These are phyloP conservation scores for Drosophila aldrichi DNA, from an alignment of 2,888 invertebrate species.

Conservation along the genomic window DNA sequence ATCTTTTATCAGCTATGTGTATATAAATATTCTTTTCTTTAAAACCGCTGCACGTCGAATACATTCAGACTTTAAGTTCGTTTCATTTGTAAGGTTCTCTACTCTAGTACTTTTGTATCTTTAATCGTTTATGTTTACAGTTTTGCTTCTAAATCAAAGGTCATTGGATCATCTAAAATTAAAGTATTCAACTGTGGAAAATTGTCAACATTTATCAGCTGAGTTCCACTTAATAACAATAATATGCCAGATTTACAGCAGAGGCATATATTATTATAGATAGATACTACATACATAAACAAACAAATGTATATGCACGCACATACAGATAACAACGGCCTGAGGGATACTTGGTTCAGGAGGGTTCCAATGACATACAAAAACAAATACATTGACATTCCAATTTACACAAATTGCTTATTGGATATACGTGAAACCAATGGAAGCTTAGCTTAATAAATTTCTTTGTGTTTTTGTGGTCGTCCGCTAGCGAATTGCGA, in stretches of 20 bases:
- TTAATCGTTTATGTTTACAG: slow-evolving; percentile 18
- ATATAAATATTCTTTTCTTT: slow-evolving; percentile 54
- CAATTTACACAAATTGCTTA: slow-evolving; percentile 11
- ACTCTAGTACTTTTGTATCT: slow-evolving; percentile 20
- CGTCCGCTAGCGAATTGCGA: slow-evolving; percentile 39
- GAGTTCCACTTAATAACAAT: slow-evolving; percentile 43
- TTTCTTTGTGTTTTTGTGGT: slow-evolving; percentile 21
- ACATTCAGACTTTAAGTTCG: slow-evolving; percentile 80
- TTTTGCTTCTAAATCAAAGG: slow-evolving; percentile 33
- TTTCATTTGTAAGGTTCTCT: slow-evolving; percentile 73
- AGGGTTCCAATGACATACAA: slow-evolving; percentile 33
- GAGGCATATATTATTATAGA: slow-evolving; percentile 37
- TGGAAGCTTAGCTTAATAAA: slow-evolving; percentile 43
- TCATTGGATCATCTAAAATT: slow-evolving; percentile 50
- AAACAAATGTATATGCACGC: slow-evolving; percentile 19
- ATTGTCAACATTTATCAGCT: slow-evolving; percentile 32
- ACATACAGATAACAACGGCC: slow-evolving; percentile 61
- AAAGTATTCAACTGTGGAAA: slow-evolving; percentile 43
- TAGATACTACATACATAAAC: slow-evolving; percentile 34
- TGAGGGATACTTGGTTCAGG: slow-evolving; percentile 57
- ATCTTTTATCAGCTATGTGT: slow-evolving; percentile 40
- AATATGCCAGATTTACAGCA: slow-evolving; percentile 35
- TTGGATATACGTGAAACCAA: slow-evolving; percentile 57
- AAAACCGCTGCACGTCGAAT: slow-evolving; percentile 78
- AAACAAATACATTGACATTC: slow-evolving; percentile 16